Evolutionary conservation across 92 coral and sea anemone genomes (phyloP).

Genomic region (Porites divaricata): DNA sequence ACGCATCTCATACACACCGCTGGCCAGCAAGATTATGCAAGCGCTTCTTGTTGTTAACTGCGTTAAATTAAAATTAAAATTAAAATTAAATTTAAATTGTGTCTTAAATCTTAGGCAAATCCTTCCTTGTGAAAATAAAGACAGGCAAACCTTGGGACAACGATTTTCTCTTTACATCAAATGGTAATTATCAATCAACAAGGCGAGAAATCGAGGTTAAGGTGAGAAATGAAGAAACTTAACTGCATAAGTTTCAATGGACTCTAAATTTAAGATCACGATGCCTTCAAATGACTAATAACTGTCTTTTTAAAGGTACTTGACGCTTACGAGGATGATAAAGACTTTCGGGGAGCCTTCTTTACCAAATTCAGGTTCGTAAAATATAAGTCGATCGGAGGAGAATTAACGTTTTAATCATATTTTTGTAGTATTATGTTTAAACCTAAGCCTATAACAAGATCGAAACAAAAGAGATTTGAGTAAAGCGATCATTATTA

Average conservation of each 20-base stretch:
- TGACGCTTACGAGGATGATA: constrained; percentile 32
- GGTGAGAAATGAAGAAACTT: constrained; percentile 13
- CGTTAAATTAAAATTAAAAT: no score
- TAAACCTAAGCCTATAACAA: no score
- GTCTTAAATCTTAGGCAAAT: constrained; percentile 10
- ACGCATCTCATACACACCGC: no score
- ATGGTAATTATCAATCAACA: constrained; percentile 36
- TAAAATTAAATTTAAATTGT: no score
- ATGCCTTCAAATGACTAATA: no score
- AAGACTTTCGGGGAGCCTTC: constrained; percentile 44
- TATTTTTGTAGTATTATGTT: no score
- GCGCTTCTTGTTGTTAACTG: no score
- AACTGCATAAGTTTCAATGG: neutral
- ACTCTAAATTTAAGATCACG: no score
- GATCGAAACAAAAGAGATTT: no score
- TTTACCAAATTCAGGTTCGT: constrained; percentile 42
- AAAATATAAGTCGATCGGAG: neutral
- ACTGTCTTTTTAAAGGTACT: constrained; percentile 22
- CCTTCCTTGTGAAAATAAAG: constrained; percentile 40
- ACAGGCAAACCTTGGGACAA: constrained; percentile 47
- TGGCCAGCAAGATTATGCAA: no score
- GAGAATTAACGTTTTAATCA: no score
- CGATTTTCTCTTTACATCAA: constrained; percentile 47
- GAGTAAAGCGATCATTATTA: no score
- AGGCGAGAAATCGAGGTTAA: constrained; percentile 38